These are phyloP conservation scores for Eristalinus aeneus DNA, from an alignment of 2,888 invertebrate species.

Conservation along the genomic window DNA sequence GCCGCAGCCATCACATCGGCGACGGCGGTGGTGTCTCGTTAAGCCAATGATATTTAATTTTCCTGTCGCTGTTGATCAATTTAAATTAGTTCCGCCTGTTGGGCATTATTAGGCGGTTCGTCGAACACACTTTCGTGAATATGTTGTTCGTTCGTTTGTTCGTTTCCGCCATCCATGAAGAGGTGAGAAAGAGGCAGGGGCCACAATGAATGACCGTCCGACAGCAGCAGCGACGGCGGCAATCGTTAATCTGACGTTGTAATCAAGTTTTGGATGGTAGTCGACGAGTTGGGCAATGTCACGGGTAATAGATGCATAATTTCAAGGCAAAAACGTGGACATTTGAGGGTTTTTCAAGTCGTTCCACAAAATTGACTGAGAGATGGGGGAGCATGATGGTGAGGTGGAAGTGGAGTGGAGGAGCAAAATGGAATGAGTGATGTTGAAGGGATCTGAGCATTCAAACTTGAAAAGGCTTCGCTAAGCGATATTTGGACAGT, in stretches of 20 bases:
- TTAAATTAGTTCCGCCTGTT: slow-evolving; percentile 70
- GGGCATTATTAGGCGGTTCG: slow-evolving; percentile 68
- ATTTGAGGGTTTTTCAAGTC: slow-evolving; percentile 25
- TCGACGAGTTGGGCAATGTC: slow-evolving; percentile 23
- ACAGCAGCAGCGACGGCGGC: not conserved
- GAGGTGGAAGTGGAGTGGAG: not conserved
- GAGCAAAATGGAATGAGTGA: not conserved
- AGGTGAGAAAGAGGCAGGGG: not conserved
- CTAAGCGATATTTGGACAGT: not conserved
- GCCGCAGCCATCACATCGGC: not conserved
- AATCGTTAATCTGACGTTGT: slow-evolving; percentile 42
- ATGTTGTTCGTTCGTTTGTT: not conserved
- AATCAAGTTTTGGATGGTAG: slow-evolving; percentile 59
- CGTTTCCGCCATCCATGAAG: slow-evolving; percentile 24
- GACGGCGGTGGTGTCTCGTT: slow-evolving; percentile 34
- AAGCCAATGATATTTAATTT: slow-evolving; percentile 68
- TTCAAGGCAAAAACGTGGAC: slow-evolving; percentile 43
- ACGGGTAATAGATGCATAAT: slow-evolving; percentile 49
- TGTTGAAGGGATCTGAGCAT: too few species aligned
- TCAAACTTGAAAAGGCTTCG: too few species aligned
- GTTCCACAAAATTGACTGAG: not conserved
- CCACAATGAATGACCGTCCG: not conserved
- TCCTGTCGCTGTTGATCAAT: slow-evolving; percentile 65
- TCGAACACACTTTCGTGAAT: slow-evolving; percentile 50
- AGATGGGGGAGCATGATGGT: not conserved